Conservation (phyloP, 35 echinoderm and acorn worm genomes). For the Amphiura filiformis region DNA sequence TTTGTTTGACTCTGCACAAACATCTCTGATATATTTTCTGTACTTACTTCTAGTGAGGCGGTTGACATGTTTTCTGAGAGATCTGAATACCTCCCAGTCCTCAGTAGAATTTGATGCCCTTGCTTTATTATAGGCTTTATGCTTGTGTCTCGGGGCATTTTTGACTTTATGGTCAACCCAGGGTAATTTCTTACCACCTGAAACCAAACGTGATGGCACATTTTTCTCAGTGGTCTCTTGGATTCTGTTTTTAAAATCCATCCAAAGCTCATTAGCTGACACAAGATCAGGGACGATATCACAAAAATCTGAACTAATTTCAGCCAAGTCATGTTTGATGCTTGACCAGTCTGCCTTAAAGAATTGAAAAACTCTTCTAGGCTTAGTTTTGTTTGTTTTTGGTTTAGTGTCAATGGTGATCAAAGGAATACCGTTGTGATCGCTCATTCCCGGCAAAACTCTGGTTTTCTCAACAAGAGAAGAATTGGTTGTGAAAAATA, state of each 20-base stretch:
- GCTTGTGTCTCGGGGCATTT: not conserved
- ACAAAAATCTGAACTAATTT: not conserved
- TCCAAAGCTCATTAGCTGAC: not conserved
- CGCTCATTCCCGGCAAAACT: not conserved
- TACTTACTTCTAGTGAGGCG: not conserved
- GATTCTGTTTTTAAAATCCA: not conserved
- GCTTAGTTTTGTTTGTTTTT: not conserved
- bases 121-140: not conserved
- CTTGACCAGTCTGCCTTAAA: not conserved
- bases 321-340: not conserved
- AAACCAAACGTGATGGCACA: not conserved
- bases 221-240: not conserved
- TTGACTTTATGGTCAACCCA: not conserved
- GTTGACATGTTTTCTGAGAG: not conserved
- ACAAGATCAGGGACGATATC: not conserved
- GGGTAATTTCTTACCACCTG: not conserved
- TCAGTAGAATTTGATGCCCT: not conserved
- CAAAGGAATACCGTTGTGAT: slow-evolving; percentile 20
- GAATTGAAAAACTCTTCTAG: not conserved
- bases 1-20: not conserved
- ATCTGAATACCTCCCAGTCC: not conserved
- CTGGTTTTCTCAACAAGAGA: slow-evolving; percentile 20
- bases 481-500: slow-evolving; percentile 13
- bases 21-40: not conserved
- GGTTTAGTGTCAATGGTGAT: not conserved